These are phyloP conservation scores for Cavia porcellus DNA, from an alignment of 2,113 vertebrate genomes.

Conservation along the genomic window DNA sequence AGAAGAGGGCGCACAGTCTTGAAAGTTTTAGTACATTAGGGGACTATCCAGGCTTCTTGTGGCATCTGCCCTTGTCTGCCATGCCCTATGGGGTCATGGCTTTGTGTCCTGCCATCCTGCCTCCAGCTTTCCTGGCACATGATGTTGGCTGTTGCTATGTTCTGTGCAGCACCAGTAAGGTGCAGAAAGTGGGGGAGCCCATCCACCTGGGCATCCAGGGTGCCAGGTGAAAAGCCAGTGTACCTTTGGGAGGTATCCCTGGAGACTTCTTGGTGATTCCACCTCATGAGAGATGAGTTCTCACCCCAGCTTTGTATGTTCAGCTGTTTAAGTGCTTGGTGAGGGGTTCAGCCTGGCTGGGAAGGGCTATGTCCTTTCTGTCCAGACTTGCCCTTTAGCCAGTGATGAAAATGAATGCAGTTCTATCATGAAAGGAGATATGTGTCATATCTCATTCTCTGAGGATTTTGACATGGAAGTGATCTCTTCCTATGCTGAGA, in stretches of 20 bases:
- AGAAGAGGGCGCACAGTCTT: neutral
- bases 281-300: neutral
- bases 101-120: neutral
- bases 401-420: neutral
- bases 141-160: neutral
- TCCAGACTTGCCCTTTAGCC: neutral
- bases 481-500: neutral
- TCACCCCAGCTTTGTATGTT: neutral
- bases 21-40: neutral
- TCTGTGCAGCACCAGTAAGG: neutral
- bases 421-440: neutral
- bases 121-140: neutral
- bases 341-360: neutral
- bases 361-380: neutral
- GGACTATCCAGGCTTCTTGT: neutral
- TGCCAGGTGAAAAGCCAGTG: neutral
- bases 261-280: neutral
- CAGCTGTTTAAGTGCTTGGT: rapidly evolving
- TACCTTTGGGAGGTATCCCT: neutral
- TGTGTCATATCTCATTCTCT: rapidly evolving
- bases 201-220: neutral
- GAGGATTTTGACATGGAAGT: neutral
- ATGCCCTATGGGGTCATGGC: neutral
- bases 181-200: rapidly evolving
- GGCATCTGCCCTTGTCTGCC: neutral